phyloP scores from a whole-genome alignment of 2,797 vertebrate genomes.

The Rhabdophis nuchalis region DNA sequence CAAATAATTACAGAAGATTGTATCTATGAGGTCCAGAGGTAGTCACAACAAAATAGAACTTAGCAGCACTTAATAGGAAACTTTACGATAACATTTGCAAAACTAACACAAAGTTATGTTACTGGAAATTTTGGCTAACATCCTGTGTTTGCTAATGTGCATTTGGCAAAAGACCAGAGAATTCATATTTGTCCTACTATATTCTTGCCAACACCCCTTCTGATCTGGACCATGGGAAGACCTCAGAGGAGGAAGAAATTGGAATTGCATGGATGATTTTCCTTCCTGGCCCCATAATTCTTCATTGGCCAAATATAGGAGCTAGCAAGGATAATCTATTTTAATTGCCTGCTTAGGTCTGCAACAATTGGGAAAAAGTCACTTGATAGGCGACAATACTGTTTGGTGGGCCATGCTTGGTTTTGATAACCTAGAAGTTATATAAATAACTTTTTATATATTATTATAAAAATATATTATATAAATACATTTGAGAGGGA shows the following conservation, averaged over 20 bases:
- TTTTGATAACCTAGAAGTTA: background rate
- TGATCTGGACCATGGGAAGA: background rate
- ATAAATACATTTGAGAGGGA: background rate
- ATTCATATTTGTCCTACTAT: background rate
- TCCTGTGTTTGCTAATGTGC: background rate
- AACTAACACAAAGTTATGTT: background rate
- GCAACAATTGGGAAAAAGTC: background rate
- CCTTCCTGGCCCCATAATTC: background rate
- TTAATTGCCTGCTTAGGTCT: background rate
- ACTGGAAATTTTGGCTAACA: conserved; percentile 12
- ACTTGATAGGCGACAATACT: too few relatives aligned
- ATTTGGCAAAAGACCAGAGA: background rate
- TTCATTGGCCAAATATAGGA: background rate
- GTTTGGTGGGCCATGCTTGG: background rate
- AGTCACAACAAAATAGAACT: background rate
- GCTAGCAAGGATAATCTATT: background rate
- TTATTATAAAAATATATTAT: too few relatives aligned
- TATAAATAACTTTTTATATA: too few relatives aligned
- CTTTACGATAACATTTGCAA: background rate
- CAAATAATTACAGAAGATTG: background rate
- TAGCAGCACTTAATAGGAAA: background rate
- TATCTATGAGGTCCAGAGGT: background rate
- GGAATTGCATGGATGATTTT: background rate
- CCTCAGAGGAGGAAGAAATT: background rate
- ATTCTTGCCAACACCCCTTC: background rate